Evolutionary conservation across 2,797 vertebrate species (phyloP), one percentile per base, ranked within the genome.

Genomic region (Odontamblyopus lacepedii): DNA sequence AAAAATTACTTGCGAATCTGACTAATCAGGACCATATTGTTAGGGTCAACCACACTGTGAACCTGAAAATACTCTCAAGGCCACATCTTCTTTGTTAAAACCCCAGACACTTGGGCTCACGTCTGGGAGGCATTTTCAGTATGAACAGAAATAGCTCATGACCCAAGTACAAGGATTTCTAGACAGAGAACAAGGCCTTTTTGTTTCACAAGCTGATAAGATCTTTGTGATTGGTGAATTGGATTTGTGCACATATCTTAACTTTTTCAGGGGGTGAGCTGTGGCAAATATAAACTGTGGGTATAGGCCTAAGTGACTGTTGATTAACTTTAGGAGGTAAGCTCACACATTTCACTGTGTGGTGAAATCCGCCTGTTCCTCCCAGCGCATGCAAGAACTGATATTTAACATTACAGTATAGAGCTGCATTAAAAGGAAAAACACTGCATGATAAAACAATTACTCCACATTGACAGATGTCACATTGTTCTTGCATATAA

Each of bases 1-100:
- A 29, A 23, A 80, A 81, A 87, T 85, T 73, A 80, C 87, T 75
- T 59, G 41, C 67, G 87, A 87, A 88, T 85, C 82, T 77, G 78
- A 71, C 71, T 89, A 89, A 91, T 84, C 81, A 53, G 73, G 74
- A 87, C 69, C 86, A 90, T 30, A 78, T 88, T 88, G 83, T 74
- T n/a, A 6, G 81, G 88, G 88, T 86, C 88, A 84, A 30, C 51
- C 63, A 16, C 51, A 23, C 72, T 78, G 30, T 69, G 75, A 86
- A 86, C 77, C 83, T 63, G 63, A 71, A 69, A 81, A 74, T 12
- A 6, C 76, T 76, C 80, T 57, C 69, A 78, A 85, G 80, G 80
- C 76, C 73, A 62, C 65, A 74, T 64, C 64, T 70, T 56, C 59
- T 41, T 2, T 57, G n/a, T 44, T 35, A 41, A 65, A 72, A 75